Percentiles rank a stretch among this genome's conserved stretches.
These are phyloP conservation scores for Hylomyscus alleni DNA, from an alignment of 2,797 vertebrate genomes.

Conservation along the genomic window DNA sequence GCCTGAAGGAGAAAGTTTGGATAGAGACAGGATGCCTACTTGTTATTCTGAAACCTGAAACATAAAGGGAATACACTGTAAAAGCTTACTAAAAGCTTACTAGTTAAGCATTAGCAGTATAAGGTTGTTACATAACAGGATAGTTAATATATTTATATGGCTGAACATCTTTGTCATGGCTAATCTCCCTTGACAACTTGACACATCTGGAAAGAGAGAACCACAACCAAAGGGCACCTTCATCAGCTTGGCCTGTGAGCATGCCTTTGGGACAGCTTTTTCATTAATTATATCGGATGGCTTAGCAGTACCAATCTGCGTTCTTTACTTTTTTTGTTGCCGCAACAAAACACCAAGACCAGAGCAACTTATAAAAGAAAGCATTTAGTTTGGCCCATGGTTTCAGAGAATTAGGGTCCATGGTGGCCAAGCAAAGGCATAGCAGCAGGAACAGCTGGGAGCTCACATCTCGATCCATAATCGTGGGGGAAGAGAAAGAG, in stretches of 20 bases:
- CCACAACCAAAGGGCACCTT: too few relatives aligned
- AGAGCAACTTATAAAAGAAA: not conserved
- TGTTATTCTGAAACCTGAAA: constrained; percentile 17
- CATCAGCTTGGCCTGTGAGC: not conserved
- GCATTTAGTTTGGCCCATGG: not conserved
- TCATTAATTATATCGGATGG: not conserved
- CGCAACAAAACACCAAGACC: not conserved
- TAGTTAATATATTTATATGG: not conserved
- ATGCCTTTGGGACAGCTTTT: not conserved
- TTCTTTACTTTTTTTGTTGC: not conserved
- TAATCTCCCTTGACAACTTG: not conserved
- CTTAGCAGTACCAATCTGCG: not conserved
- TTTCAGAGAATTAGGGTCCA: not conserved
- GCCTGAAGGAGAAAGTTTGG: not conserved
- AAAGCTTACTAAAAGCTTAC: not conserved
- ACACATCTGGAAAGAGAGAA: not conserved
- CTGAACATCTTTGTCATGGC: not conserved
- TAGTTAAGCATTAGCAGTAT: not conserved
- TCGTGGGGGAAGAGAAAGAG: not conserved
- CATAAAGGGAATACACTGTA: not conserved
- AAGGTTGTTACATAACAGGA: not conserved
- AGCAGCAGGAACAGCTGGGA: not conserved
- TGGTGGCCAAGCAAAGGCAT: not conserved
- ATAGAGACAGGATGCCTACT: not conserved
- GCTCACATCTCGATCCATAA: not conserved